Base-by-base conservation (phyloP, 1,140 invertebrate genomes). In the Aporrectodea caliginosa region DNA sequence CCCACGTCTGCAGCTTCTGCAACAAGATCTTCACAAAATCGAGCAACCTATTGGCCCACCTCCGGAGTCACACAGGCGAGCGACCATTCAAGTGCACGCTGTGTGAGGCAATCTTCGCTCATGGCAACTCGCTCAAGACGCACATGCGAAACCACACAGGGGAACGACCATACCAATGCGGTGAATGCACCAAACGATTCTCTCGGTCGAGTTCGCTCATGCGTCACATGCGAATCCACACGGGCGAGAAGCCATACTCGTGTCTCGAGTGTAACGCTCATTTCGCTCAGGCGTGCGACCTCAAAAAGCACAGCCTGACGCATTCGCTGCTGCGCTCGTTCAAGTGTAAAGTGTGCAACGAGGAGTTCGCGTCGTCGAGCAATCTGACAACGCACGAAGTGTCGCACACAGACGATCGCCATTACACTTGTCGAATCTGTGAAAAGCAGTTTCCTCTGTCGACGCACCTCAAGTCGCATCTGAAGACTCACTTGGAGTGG, bases 91-190 rank as follows among this genome's bases (percentile, higher is more conserved):
- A 32, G 22, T 82, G 82, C 75, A 95, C 95, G 84, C 92, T 93
- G 86, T 96, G 95, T 87, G 94, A 94, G 0, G 91, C 91, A 77
- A 94, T 95, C 29, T 98, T 99, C 90, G 95, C 94, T 80, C 97
- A 96, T 12, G 96, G 94, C 0, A 95, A 93, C 80, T 96, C 94
- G 22, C 91, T 98, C 14, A 98, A 98, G 88, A 98, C 95, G 12
- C 96, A 98, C 87, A 91, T 95, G 81, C 90, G 96, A 73, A 98
- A 98, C 85, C 96, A 98, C 90, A 95, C 93, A 35, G 96, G 96
- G 6, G 96, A 90, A 82, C 98, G 91, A 94, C 94, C 96, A 34
- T 95, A 97, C 81, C 92, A 81, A 68, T 87, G 85, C 82, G 95
- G 95, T 84, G 92, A 94, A 85, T 97, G 95, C 87, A 94, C 94